Evolutionary conservation across 2,113 vertebrate genomes (phyloP).

Genomic region (Anseranas semipalmata): DNA sequence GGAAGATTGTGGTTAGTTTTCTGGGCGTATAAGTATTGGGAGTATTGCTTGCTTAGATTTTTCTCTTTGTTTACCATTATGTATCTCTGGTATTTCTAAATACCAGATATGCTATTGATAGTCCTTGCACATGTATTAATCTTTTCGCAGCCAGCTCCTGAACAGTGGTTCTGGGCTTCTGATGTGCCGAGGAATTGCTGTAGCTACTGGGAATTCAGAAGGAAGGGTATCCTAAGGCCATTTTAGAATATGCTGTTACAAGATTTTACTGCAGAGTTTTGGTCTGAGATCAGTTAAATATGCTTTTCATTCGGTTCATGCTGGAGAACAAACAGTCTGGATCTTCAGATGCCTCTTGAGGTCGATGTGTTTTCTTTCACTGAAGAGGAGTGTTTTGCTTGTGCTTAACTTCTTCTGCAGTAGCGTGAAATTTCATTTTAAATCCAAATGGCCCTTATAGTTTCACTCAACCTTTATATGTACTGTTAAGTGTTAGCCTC

Average conservation of each 20-base stretch:
- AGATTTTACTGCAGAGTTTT: conserved; percentile 12
- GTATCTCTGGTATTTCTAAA: not conserved
- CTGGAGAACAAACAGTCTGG: conserved; percentile 7
- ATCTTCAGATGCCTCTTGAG: conserved; percentile 20
- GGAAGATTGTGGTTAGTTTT: not conserved
- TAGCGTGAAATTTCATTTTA: conserved; percentile 4
- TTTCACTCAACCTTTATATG: not conserved
- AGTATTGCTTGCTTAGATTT: not conserved
- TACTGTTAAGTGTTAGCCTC: not conserved
- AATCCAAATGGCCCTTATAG: not conserved
- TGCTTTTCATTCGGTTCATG: conserved; percentile 39
- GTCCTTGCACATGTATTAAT: not conserved
- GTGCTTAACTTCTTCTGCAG: not conserved
- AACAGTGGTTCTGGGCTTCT: not conserved
- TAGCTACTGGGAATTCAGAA: not conserved
- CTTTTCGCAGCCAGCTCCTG: not conserved
- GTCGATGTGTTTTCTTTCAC: not conserved
- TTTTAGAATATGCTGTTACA: not conserved
- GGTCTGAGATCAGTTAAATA: conserved; percentile 33
- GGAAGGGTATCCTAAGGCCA: conserved; percentile 25
- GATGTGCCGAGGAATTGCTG: not conserved
- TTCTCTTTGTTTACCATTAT: not conserved
- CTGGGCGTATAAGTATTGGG: not conserved
- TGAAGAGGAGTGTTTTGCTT: conserved; percentile 25
- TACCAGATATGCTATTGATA: accelerated